Conservation (phyloP, 2,113 vertebrate genomes). For the Pachyramphus minor region DNA sequence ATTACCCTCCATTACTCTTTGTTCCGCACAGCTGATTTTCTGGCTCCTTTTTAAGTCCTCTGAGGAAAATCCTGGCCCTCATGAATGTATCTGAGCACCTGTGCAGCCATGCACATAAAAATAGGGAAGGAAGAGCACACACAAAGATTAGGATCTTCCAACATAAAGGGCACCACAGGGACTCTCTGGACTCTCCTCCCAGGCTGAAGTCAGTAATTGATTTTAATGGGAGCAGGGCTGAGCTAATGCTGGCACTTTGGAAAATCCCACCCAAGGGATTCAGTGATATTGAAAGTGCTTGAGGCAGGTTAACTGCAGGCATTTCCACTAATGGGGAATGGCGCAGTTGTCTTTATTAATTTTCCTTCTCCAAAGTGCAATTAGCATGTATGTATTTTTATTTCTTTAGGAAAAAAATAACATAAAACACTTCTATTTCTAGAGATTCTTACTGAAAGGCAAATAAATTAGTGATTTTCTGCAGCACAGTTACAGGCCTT, state of each 20-base stretch:
- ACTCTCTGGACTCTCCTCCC: neutral
- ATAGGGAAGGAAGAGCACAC: neutral
- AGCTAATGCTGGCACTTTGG: slow-evolving; percentile 43
- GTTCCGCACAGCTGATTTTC: neutral
- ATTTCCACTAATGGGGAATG: slow-evolving; percentile 15
- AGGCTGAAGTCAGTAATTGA: slow-evolving; percentile 29
- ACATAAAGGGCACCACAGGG: neutral
- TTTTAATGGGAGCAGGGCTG: slow-evolving; percentile 41
- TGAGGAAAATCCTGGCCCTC: neutral
- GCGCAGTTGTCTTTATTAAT: slow-evolving; percentile 14
- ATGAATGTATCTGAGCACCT: neutral
- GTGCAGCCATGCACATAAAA: slow-evolving; percentile 1
- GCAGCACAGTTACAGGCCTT: neutral
- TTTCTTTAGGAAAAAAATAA: neutral
- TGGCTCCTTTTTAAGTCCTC: neutral
- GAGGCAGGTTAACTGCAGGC: slow-evolving; percentile 21
- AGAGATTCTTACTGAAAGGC: neutral
- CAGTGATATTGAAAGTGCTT: slow-evolving; percentile 12
- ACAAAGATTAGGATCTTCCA: neutral
- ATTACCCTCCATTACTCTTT: neutral
- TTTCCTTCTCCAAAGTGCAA: slow-evolving; percentile 17
- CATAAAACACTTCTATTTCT: neutral
- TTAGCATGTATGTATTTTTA: slow-evolving; percentile 20
- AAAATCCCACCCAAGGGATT: slow-evolving; percentile 56
- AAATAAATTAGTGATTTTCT: neutral